These are phyloP conservation scores for Potamarius usumacintae DNA, from an alignment of 2,113 vertebrate genomes.

Conservation along the genomic window DNA sequence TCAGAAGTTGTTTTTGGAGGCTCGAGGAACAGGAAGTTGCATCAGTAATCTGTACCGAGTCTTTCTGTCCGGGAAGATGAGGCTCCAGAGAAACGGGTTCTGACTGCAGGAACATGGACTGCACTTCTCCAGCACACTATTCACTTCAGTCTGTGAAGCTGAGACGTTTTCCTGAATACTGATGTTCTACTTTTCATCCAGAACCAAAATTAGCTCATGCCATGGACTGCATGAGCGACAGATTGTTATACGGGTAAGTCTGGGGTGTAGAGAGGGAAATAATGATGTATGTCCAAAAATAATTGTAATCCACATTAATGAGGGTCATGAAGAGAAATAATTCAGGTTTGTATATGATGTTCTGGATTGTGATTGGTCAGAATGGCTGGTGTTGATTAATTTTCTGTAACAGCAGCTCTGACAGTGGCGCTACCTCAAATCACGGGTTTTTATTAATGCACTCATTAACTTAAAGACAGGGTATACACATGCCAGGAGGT, in stretches of 20 bases:
- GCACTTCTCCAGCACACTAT: conserved; percentile 31
- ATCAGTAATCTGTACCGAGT: conserved; percentile 15
- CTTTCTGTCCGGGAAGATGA: background rate
- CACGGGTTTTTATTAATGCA: background rate
- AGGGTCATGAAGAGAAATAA: background rate
- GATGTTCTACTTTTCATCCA: conserved; percentile 14
- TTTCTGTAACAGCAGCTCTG: background rate
- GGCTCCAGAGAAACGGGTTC: background rate
- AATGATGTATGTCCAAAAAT: background rate
- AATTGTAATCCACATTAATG: background rate
- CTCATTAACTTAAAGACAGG: background rate
- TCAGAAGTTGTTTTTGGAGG: background rate
- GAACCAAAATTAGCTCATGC: conserved; percentile 23
- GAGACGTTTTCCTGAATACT: conserved; percentile 32
- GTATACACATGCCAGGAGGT: no score
- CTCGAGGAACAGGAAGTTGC: background rate
- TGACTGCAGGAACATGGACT: conserved; percentile 28
- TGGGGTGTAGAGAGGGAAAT: background rate
- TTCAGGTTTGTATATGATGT: background rate
- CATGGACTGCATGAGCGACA: no score
- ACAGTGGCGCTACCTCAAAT: background rate
- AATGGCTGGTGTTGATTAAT: background rate
- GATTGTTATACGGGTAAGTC: background rate
- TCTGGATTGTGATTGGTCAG: background rate
- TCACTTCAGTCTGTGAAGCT: conserved; percentile 22